Percentiles rank a stretch among this genome's conserved stretches.
phyloP scores from a whole-genome alignment of 2,888 invertebrate species.

The Protodeltote pygarga region DNA sequence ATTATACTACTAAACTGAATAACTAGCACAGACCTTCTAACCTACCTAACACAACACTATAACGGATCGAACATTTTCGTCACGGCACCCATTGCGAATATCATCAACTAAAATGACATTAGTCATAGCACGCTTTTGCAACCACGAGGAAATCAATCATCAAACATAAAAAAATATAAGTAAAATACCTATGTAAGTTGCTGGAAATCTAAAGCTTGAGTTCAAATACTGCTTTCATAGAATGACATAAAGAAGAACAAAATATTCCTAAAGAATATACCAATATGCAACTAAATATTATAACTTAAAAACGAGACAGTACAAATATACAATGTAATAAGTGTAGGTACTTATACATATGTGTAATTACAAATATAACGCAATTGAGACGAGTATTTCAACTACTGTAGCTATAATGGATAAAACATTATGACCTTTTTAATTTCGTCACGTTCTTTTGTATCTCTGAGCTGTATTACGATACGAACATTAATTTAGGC shows the following conservation, averaged over 20 bases:
- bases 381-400: conserved; percentile 10
- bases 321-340: neutral
- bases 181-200: no score
- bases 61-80: conserved; percentile 29
- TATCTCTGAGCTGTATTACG: conserved; percentile 1
- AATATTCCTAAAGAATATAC: conserved; percentile 15
- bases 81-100: conserved; percentile 29
- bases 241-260: conserved; percentile 3
- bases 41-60: conserved; percentile 37
- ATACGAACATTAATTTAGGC: conserved; percentile 29
- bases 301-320: neutral
- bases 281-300: conserved; percentile 15
- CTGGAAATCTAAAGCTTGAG: neutral
- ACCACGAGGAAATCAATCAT: neutral
- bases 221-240: neutral
- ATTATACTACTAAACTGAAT: conserved; percentile 7
- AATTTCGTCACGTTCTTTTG: conserved; percentile 26
- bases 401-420: conserved; percentile 11
- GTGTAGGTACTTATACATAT: conserved; percentile 13
- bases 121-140: conserved; percentile 25
- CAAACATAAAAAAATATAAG: neutral
- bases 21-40: conserved; percentile 43
- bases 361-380: conserved; percentile 21
- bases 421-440: conserved; percentile 24
- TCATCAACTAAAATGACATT: conserved; percentile 21